Base-by-base conservation (phyloP, 2,888 invertebrate genomes). In the Phaonia tiefii region DNA sequence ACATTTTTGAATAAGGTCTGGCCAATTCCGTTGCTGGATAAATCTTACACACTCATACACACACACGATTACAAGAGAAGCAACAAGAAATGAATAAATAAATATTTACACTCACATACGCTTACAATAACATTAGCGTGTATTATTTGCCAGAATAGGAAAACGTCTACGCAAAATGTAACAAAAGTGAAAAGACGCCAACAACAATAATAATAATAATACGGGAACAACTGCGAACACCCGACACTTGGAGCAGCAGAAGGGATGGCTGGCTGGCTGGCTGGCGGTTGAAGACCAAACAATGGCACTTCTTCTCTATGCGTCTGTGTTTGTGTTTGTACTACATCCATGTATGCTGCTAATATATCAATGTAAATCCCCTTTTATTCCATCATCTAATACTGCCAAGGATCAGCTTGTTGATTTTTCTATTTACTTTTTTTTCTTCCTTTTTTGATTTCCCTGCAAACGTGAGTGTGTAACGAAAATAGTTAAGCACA, bases 381-480 rank as follows among this genome's bases (percentile, higher is more conserved):
- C 66, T 67, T 63, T 60, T 71, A 71, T 67, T 80, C 60, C 51
- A 71, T 77, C 74, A 71, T 44, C 58, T 73, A 77, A 74, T 74
- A 51, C 73, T 58, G 44, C 42, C 58, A 60, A 71, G 63, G 11
- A 74, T 80, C 74, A 71, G 72, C 39, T 69, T 26, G 20, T 17
- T 70, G 58, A 46, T 75, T 65, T 54, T 65, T 31, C 63, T 67
- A 67, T 49, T 67, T 49, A 49, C 26, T 42, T 63, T 26, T 56
- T 56, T 56, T 56, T 56, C 4, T 26, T 58, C 10, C 17, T 17
- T 26, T 49, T 31, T 49, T 67, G 10, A 15, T 60, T 71, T 22
- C 49, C 69, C 84, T 85, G n/a, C 87, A 88, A 86, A 22, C 22
- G 49, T 51, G 31, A 66, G 15, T 63, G 8, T 31, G 8, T 8